Conservation (phyloP, 2,797 vertebrate genomes). For the Cossypha dichroa region DNA sequence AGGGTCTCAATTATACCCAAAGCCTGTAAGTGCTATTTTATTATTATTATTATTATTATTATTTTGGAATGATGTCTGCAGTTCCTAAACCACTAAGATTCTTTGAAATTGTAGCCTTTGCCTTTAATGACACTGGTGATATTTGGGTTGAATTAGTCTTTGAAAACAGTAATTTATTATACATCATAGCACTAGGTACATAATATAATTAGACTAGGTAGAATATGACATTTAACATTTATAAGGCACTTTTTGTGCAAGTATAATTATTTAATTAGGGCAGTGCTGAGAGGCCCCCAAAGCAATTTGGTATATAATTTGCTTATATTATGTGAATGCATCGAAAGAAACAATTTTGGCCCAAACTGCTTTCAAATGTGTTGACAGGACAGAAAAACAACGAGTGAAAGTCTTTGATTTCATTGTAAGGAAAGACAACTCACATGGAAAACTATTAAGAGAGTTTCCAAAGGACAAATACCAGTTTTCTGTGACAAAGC, state of each 20-base stretch:
- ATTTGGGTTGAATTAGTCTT: not conserved
- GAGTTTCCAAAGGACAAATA: not conserved
- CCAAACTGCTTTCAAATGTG: not conserved
- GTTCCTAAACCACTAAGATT: not conserved
- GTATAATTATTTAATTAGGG: conserved; percentile 15
- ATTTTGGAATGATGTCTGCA: not conserved
- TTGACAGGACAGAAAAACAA: not conserved
- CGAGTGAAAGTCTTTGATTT: not conserved
- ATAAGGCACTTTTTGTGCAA: not conserved
- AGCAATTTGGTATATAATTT: not conserved
- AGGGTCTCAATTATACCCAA: not conserved
- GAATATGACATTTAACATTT: conserved; percentile 10
- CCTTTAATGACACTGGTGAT: not conserved
- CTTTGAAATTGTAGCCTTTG: not conserved
- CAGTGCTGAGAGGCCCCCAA: not conserved
- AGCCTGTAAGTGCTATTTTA: not conserved
- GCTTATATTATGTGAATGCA: not conserved
- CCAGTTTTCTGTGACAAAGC: not conserved
- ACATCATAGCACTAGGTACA: not conserved
- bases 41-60: not conserved
- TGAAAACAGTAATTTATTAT: conserved; percentile 11
- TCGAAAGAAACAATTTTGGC: not conserved
- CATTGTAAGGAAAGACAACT: not conserved
- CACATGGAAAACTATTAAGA: not conserved
- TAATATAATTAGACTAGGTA: conserved; percentile 9